Evolutionary conservation across 2,888 invertebrate species (phyloP).

Genomic region (Perizoma affinitatum): DNA sequence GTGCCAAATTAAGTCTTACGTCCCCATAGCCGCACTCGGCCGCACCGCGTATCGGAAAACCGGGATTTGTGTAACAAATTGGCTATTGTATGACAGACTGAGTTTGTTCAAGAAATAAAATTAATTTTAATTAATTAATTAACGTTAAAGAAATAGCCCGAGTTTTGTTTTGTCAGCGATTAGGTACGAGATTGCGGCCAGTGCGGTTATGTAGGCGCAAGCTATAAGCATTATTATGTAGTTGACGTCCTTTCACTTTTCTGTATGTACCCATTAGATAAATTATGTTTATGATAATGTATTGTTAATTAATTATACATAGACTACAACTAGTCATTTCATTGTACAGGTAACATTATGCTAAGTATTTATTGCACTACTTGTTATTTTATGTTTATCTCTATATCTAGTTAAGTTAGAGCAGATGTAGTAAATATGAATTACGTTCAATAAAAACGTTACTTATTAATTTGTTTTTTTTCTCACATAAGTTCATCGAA

Average conservation of each 20-base stretch:
- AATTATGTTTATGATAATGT: constrained; percentile 36
- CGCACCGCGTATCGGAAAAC: not conserved
- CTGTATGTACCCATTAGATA: constrained; percentile 29
- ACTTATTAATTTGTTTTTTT: constrained; percentile 59
- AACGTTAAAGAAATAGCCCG: no score
- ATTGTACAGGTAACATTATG: constrained; percentile 58
- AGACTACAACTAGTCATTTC: constrained; percentile 45
- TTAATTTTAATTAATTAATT: no score
- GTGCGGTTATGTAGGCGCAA: constrained; percentile 4
- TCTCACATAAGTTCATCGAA: no score
- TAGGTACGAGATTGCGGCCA: no score
- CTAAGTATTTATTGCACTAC: constrained; percentile 42
- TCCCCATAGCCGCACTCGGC: not conserved
- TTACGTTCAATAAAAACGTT: constrained; percentile 82
- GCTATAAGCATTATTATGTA: constrained; percentile 24
- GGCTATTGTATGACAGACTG: not conserved
- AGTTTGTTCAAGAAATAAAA: no score
- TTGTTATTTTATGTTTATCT: constrained; percentile 59
- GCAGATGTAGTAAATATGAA: constrained; percentile 75
- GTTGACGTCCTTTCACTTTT: constrained; percentile 18
- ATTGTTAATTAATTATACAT: constrained; percentile 36
- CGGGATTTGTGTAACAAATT: not conserved
- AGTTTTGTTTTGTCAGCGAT: no score
- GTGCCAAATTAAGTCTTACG: constrained; percentile 34
- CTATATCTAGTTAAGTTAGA: constrained; percentile 65